These are phyloP conservation scores for Oconnorella tubifera DNA, from an alignment of 2,888 invertebrate species.

Conservation along the genomic window DNA sequence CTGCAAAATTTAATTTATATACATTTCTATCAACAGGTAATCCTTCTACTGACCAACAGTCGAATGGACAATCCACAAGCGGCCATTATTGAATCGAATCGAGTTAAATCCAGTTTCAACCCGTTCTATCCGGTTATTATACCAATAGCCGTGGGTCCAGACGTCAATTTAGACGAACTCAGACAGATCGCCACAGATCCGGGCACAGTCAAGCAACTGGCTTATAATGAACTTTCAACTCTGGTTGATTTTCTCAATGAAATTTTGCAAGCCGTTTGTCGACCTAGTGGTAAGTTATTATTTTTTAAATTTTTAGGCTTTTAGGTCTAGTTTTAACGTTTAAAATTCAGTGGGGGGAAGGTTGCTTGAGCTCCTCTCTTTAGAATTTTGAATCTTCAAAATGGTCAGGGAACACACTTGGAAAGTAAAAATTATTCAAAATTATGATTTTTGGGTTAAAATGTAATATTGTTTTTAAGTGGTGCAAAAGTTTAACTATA, in stretches of 20 bases:
- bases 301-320: background rate
- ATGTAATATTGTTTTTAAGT: no score
- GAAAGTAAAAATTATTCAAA: no score
- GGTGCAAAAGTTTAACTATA: no score
- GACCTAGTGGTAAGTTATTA: background rate
- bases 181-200: slow-evolving; percentile 19
- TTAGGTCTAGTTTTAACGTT: background rate
- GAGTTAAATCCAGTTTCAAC: background rate
- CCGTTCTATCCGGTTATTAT: slow-evolving; percentile 9
- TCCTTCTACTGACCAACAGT: slow-evolving; percentile 8
- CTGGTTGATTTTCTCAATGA: background rate
- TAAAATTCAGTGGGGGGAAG: no score
- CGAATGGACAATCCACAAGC: slow-evolving; percentile 8
- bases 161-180: slow-evolving; percentile 12
- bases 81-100: slow-evolving; percentile 10
- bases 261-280: background rate
- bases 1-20: no score
- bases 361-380: background rate
- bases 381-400: no score
- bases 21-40: background rate
- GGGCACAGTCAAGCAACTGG: background rate
- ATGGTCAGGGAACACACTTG: no score
- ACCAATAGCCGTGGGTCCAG: slow-evolving; percentile 14
- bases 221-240: background rate
- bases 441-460: no score